These are phyloP conservation scores for Ormia ochracea DNA, from an alignment of 2,888 invertebrate species.

Conservation along the genomic window DNA sequence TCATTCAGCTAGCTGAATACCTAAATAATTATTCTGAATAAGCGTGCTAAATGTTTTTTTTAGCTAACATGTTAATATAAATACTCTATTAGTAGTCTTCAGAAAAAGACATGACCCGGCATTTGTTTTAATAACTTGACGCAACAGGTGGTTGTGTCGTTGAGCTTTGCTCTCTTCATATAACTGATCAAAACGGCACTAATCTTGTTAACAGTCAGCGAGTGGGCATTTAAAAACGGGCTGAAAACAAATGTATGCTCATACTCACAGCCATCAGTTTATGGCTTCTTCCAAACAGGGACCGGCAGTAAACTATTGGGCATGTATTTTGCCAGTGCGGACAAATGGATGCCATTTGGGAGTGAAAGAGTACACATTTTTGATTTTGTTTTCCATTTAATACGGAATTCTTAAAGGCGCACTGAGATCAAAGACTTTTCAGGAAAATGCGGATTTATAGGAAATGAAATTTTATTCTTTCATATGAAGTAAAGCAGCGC, in stretches of 20 bases:
- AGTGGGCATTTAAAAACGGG: slow-evolving; percentile 51
- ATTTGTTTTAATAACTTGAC: slow-evolving; percentile 63
- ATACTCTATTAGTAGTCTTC: slow-evolving; percentile 34
- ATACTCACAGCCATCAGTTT: not conserved
- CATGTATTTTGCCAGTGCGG: slow-evolving; percentile 32
- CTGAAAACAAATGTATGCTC: slow-evolving; percentile 22
- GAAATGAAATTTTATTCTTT: not conserved
- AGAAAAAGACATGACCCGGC: slow-evolving; percentile 65
- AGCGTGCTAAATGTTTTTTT: no score
- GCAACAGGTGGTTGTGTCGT: slow-evolving; percentile 64
- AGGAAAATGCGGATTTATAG: not conserved
- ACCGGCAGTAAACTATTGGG: slow-evolving; percentile 24
- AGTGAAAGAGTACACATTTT: not conserved
- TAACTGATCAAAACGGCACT: slow-evolving; percentile 6
- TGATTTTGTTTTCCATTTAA: not conserved
- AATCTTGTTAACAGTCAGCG: slow-evolving; percentile 52
- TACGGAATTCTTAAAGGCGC: not conserved
- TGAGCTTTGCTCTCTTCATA: not conserved
- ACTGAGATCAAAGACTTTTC: slow-evolving; percentile 5
- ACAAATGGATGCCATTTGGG: slow-evolving; percentile 46
- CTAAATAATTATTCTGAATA: no score
- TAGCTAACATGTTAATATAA: not conserved
- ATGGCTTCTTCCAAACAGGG: not conserved
- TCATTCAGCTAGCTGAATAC: not conserved
- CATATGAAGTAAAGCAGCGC: not conserved